Conservation (phyloP, 1,140 invertebrate species). For the Muscidifurax raptorellus region DNA sequence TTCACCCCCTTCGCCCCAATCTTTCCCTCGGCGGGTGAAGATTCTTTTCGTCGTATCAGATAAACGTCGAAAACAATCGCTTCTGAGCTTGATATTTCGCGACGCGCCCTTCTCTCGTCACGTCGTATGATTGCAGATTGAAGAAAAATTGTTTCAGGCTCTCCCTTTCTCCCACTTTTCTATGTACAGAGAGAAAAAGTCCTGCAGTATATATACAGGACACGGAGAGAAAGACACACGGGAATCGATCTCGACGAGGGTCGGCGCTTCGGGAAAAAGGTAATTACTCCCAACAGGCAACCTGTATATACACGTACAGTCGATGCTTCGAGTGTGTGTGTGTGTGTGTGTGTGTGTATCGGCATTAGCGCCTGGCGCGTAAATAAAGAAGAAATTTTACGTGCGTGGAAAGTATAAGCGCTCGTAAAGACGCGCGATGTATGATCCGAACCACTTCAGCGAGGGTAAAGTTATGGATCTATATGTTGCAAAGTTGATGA, state of each 20-base stretch:
- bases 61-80: slow-evolving; percentile 5
- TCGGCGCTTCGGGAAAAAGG: no score
- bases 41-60: not conserved
- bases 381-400: slow-evolving; percentile 1
- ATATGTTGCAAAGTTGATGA: not conserved
- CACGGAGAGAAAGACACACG: no score
- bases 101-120: not conserved
- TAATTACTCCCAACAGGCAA: not conserved
- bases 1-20: no score
- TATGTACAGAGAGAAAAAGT: not conserved
- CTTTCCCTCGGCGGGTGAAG: not conserved
- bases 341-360: no score
- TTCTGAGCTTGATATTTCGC: not conserved
- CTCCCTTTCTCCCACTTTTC: no score
- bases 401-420: not conserved
- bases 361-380: not conserved
- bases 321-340: no score
- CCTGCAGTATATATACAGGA: no score
- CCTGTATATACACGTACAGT: no score
- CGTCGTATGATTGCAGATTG: not conserved
- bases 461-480: not conserved
- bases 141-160: not conserved
- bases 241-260: no score
- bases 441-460: no score
- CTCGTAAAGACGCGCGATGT: not conserved